A percentile compares a stretch with the other conserved stretches of the same genome.
Evolutionary conservation across 1,140 invertebrate genomes (phyloP).

Genomic region (Galendromus occidentalis): DNA sequence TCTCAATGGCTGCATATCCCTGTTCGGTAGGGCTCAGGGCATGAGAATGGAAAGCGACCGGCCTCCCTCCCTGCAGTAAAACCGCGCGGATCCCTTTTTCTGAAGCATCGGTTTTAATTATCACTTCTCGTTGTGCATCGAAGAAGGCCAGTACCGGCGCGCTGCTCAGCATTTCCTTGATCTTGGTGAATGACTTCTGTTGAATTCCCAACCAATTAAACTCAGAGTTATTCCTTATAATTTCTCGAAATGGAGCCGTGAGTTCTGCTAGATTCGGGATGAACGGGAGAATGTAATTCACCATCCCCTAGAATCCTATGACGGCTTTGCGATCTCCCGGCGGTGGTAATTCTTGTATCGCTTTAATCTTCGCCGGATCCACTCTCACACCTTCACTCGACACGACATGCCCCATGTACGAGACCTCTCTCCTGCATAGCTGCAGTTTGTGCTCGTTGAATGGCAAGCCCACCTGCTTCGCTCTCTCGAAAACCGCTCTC

Average conservation of each 20-base stretch:
- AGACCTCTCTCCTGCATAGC: background rate
- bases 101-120: slow-evolving; percentile 23
- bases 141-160: slow-evolving; percentile 17
- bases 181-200: slow-evolving; percentile 15
- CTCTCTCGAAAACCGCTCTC: no score
- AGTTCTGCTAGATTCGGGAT: slow-evolving; percentile 25
- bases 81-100: slow-evolving; percentile 21
- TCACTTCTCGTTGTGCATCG: slow-evolving; percentile 21
- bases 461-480: no score
- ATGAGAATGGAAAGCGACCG: background rate
- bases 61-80: slow-evolving; percentile 13
- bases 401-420: slow-evolving; percentile 7
- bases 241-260: slow-evolving; percentile 16
- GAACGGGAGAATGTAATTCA: slow-evolving; percentile 30
- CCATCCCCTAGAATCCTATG: slow-evolving; percentile 29
- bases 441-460: background rate
- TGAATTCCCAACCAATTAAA: slow-evolving; percentile 16
- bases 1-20: no score
- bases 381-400: no score
- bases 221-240: slow-evolving; percentile 8
- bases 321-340: slow-evolving; percentile 27
- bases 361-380: slow-evolving; percentile 27
- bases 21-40: no score
- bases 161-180: slow-evolving; percentile 19
- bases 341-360: slow-evolving; percentile 22